Conservation (phyloP, 2,797 vertebrate species). For the Micromesistius poutassou region DNA sequence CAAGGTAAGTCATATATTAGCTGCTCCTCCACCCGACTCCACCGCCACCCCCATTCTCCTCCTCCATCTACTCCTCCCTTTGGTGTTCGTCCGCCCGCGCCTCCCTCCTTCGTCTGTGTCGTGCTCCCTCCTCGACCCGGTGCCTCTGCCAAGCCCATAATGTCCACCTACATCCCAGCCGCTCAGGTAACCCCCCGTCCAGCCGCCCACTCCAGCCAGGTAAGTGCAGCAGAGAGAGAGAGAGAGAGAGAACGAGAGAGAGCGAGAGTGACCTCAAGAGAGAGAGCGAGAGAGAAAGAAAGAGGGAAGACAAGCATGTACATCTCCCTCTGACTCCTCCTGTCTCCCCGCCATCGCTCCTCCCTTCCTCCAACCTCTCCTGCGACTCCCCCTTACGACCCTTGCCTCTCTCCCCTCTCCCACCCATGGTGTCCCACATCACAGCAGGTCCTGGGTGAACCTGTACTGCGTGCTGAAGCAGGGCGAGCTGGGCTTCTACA, state of each 20-base stretch:
- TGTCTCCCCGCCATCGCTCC: conserved; percentile 35
- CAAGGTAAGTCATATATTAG: conserved; percentile 75
- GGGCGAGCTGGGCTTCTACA: conserved; percentile 93
- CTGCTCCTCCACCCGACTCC: conserved; percentile 18
- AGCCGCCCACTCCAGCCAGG: conserved; percentile 69
- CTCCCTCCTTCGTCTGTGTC: conserved; percentile 35
- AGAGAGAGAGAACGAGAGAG: background rate
- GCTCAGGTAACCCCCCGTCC: conserved; percentile 52
- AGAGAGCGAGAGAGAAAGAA: background rate
- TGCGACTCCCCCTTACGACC: conserved; percentile 29
- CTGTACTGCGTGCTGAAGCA: conserved; percentile 94
- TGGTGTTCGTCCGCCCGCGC: conserved; percentile 38
- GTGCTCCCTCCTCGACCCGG: background rate
- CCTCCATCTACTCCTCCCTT: conserved; percentile 35
- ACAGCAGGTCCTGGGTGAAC: conserved; percentile 93
- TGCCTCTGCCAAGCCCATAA: background rate
- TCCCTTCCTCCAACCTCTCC: conserved; percentile 16
- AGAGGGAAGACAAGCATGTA: conserved; percentile 25
- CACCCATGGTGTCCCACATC: conserved; percentile 47
- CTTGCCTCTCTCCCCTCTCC: conserved; percentile 10
- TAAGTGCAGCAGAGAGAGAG: conserved; percentile 68
- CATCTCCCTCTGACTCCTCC: conserved; percentile 57
- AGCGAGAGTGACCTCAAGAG: background rate
- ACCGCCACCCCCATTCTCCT: conserved; percentile 37
- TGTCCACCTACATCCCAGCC: conserved; percentile 60